Conservation (phyloP, 2,888 invertebrate species). For the Tiliacea aurago region DNA sequence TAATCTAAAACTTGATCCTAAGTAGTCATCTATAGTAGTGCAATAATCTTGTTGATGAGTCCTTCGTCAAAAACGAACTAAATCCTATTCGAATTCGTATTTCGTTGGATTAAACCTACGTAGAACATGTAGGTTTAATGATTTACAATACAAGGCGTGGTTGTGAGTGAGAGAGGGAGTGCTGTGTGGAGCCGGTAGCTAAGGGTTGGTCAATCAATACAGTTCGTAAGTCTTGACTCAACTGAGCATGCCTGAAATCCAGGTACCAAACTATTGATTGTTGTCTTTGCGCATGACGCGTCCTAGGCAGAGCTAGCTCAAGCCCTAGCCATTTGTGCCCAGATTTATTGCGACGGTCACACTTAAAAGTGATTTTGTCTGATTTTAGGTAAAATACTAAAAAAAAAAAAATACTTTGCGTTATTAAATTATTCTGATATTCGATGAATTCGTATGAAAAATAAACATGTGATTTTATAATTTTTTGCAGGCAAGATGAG, state of each 20-base stretch:
- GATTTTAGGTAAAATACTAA: background rate
- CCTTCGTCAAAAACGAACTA: background rate
- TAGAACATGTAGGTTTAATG: background rate
- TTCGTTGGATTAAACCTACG: too few species aligned
- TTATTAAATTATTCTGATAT: too few species aligned
- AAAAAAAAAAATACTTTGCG: background rate
- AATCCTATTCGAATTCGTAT: background rate
- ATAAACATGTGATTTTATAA: background rate
- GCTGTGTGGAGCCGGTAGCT: background rate
- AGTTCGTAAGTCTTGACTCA: background rate
- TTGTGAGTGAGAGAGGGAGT: background rate
- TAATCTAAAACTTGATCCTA: background rate
- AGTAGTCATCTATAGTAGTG: too few species aligned
- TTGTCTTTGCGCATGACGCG: conserved; percentile 43
- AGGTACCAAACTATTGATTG: conserved; percentile 38
- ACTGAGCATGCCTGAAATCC: conserved; percentile 51
- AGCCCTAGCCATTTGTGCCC: background rate
- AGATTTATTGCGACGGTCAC: background rate
- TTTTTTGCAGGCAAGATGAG: conserved; percentile 57
- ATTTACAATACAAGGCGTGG: background rate
- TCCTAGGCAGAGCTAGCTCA: conserved; percentile 17
- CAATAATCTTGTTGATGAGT: background rate
- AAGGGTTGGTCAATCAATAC: conserved; percentile 34
- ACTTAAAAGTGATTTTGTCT: background rate
- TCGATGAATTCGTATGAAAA: background rate